phyloP scores from a whole-genome alignment of 2,888 invertebrate species.

The Watsonalla cultraria region DNA sequence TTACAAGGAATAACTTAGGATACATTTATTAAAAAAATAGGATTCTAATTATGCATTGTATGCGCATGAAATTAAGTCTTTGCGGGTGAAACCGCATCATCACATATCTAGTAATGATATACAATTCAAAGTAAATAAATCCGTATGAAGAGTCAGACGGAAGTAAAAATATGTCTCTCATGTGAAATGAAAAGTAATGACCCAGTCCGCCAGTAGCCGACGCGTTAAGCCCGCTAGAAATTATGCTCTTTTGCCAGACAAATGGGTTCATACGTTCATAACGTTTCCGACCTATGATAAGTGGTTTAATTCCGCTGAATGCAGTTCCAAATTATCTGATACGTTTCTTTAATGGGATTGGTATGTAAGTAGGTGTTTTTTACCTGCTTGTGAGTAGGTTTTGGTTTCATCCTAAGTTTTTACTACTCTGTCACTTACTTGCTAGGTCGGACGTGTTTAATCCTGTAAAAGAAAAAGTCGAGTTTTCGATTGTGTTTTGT shows the following conservation, averaged over 20 bases:
- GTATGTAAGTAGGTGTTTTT: not conserved
- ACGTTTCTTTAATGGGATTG: too few species aligned
- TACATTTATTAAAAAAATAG: too few species aligned
- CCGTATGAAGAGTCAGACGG: constrained; percentile 6
- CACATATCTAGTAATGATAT: not conserved
- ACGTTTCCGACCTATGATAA: constrained; percentile 10
- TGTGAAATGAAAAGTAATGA: constrained; percentile 53
- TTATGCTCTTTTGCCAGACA: constrained; percentile 22
- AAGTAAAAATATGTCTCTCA: constrained; percentile 39
- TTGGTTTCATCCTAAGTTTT: too few species aligned
- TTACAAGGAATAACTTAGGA: too few species aligned
- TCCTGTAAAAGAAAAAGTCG: too few species aligned
- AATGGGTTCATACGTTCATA: constrained; percentile 14
- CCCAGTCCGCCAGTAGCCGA: constrained; percentile 9
- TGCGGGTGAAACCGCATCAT: too few species aligned
- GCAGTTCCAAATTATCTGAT: not conserved
- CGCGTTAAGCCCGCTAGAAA: constrained; percentile 22
- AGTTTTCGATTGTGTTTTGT: too few species aligned
- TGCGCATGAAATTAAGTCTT: too few species aligned
- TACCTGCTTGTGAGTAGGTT: not conserved
- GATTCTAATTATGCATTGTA: too few species aligned
- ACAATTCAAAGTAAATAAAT: not conserved
- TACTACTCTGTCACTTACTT: too few species aligned
- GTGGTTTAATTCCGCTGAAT: not conserved
- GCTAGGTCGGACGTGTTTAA: too few species aligned